A percentile compares a stretch with the other conserved stretches of the same genome.
phyloP scores from a whole-genome alignment of 2,797 vertebrate species.

The Oreonectes daqikongensis region DNA sequence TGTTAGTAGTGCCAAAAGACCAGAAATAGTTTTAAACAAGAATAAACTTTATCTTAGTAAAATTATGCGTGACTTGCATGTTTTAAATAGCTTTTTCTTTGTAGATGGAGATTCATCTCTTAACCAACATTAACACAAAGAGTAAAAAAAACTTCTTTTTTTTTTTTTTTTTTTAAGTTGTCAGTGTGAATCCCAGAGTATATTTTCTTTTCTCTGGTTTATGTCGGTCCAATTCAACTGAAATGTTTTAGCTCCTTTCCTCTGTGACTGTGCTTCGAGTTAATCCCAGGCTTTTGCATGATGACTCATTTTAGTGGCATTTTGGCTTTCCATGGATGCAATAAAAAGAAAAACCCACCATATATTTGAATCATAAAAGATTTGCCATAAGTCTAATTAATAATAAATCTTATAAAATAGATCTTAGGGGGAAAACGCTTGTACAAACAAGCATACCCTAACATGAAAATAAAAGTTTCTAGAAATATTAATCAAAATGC shows the following conservation, averaged over 20 bases:
- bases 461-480: neutral
- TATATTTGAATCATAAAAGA: conserved; percentile 69
- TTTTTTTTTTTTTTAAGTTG: too few relatives aligned
- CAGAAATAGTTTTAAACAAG: neutral
- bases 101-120: neutral
- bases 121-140: neutral
- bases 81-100: too few relatives aligned
- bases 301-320: conserved; percentile 71
- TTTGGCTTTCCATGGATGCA: conserved; percentile 67
- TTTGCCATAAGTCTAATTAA: conserved; percentile 51
- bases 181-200: neutral
- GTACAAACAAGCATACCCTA: neutral
- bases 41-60: neutral
- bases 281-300: conserved; percentile 19
- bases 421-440: neutral
- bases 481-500: too few relatives aligned
- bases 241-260: conserved; percentile 20
- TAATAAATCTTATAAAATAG: too few relatives aligned
- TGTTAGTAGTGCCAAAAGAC: neutral
- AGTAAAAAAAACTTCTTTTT: too few relatives aligned
- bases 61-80: neutral
- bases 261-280: conserved; percentile 6
- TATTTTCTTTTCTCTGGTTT: neutral
- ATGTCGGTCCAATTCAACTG: conserved; percentile 3
- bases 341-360: conserved; percentile 66